phyloP scores from a whole-genome alignment of 2,113 vertebrate species.

The Onychostoma macrolepis region DNA sequence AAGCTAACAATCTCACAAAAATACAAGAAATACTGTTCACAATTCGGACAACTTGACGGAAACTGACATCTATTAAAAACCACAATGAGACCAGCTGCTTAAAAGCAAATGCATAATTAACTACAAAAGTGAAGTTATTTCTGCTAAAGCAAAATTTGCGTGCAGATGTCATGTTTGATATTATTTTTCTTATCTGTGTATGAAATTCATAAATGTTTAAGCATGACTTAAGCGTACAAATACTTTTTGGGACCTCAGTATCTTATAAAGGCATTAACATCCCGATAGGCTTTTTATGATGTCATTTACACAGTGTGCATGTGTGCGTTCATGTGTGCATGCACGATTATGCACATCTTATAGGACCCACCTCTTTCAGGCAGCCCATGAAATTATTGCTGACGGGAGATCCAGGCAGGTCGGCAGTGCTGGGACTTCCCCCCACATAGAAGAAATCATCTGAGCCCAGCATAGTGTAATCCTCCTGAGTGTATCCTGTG shows the following conservation, averaged over 20 bases:
- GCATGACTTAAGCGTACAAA: background rate
- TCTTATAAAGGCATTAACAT: background rate
- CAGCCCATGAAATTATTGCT: slow-evolving; percentile 99
- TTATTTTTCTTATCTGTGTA: background rate
- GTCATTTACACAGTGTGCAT: slow-evolving; percentile 1
- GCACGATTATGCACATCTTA: slow-evolving; percentile 5
- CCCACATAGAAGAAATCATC: slow-evolving; percentile 99
- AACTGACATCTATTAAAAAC: too few species aligned
- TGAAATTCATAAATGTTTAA: background rate
- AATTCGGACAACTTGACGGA: too few species aligned
- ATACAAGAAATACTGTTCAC: too few species aligned
- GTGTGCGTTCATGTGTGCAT: background rate
- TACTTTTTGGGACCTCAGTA: background rate
- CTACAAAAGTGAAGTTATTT: background rate
- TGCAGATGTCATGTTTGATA: background rate
- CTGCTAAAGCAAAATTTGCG: background rate
- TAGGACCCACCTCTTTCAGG: slow-evolving; percentile 87
- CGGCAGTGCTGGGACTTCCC: slow-evolving; percentile 95
- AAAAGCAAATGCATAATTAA: background rate
- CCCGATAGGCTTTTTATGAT: background rate
- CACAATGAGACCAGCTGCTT: background rate
- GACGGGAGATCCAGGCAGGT: slow-evolving; percentile 95
- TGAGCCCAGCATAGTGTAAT: slow-evolving; percentile 98
- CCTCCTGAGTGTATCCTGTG: slow-evolving; percentile 97
- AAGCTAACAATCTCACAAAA: too few species aligned